Conservation (phyloP, 2,888 invertebrate species). For the Macaria notata region DNA sequence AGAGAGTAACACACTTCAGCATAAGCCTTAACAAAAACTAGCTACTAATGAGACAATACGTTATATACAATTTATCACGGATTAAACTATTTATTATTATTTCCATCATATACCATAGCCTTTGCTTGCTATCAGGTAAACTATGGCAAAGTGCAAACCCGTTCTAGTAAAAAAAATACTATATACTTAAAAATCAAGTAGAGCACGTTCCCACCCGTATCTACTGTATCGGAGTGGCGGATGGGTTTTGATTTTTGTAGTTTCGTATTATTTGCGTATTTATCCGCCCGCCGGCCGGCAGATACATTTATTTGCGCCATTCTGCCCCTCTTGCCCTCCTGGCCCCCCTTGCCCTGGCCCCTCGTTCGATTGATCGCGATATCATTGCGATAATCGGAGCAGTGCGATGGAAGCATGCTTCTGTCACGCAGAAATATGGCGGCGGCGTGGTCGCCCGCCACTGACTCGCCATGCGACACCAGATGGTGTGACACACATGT, state of each 20-base stretch:
- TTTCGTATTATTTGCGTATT: constrained; percentile 75
- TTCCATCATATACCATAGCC: no score
- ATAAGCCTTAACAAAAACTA: no score
- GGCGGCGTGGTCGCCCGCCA: constrained; percentile 44
- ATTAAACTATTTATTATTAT: no score
- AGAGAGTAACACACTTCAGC: no score
- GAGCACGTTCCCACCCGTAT: constrained; percentile 48
- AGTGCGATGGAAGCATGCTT: constrained; percentile 63
- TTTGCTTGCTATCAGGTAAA: no score
- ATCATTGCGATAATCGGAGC: constrained; percentile 81
- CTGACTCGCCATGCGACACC: constrained; percentile 28
- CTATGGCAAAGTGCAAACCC: no score
- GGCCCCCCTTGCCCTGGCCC: constrained; percentile 53
- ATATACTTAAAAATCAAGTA: constrained; percentile 45
- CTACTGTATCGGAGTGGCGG: constrained; percentile 69
- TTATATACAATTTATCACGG: no score
- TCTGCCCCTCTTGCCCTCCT: constrained; percentile 50
- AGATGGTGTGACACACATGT: background rate
- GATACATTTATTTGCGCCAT: constrained; percentile 82
- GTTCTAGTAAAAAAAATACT: no score
- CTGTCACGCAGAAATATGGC: constrained; percentile 71
- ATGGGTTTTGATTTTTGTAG: constrained; percentile 83
- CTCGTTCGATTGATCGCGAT: constrained; percentile 80
- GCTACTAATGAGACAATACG: no score
- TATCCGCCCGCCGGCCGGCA: constrained; percentile 78